Percentiles rank a stretch among this genome's conserved stretches.
phyloP scores from a whole-genome alignment of 2,797 vertebrate species.

The Sebastes hubbsi region DNA sequence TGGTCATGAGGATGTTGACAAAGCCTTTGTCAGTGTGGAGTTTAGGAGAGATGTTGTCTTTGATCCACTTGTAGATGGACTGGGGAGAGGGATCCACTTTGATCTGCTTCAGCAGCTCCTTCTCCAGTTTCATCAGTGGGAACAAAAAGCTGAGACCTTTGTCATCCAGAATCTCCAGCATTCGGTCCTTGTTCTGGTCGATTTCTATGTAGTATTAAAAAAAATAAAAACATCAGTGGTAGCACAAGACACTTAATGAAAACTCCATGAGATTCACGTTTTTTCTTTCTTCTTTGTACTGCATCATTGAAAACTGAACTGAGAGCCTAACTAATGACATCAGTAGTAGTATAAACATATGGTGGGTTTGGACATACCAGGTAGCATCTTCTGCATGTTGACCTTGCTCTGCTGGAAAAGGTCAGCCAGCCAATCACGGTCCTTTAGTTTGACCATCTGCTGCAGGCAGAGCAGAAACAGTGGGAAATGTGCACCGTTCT shows the following conservation, averaged over 20 bases:
- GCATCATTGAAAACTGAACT: background rate
- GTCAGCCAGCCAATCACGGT: slow-evolving; percentile 95
- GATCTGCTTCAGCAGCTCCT: slow-evolving; percentile 97
- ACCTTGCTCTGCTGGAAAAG: slow-evolving; percentile 97
- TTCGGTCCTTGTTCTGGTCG: slow-evolving; percentile 98
- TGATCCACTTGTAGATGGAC: slow-evolving; percentile 99
- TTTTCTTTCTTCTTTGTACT: background rate
- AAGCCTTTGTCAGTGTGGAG: slow-evolving; percentile 99
- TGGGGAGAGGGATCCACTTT: slow-evolving; percentile 97
- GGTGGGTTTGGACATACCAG: slow-evolving; percentile 83
- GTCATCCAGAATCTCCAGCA: slow-evolving; percentile 98
- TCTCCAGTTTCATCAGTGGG: slow-evolving; percentile 97
- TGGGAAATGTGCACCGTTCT: slow-evolving; percentile 97
- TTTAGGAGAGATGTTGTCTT: slow-evolving; percentile 98
- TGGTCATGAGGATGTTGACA: slow-evolving; percentile 99
- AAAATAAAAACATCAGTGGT: background rate
- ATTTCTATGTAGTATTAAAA: slow-evolving; percentile 84
- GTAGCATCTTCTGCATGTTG: slow-evolving; percentile 99
- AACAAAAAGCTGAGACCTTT: slow-evolving; percentile 98
- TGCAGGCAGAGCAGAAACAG: slow-evolving; percentile 98
- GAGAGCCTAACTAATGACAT: background rate
- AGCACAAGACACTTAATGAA: background rate
- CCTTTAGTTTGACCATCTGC: slow-evolving; percentile 95
- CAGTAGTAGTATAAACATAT: too few relatives aligned
- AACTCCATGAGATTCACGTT: background rate